Evolutionary conservation across 2,888 invertebrate genomes (phyloP), one percentile per base, ranked within the genome.

Genomic region (Cosmopolites sordidus): DNA sequence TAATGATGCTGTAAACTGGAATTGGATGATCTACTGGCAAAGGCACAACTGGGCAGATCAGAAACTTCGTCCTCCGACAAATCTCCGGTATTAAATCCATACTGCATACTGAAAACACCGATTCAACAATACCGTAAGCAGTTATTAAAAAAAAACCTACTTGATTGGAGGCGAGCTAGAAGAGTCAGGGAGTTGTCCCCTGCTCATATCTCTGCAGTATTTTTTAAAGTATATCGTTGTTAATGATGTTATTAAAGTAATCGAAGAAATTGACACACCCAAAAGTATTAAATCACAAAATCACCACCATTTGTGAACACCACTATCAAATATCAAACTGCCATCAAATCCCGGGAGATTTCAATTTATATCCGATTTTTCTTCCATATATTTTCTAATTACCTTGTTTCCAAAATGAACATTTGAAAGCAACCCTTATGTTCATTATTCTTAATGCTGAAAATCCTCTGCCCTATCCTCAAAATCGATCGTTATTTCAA

Each of bases 11-110:
- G 73, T 33, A 72, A 55, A 27, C 62, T 64, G 1, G 69, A 51
- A 48, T 64, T 69, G 4, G 66, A 61, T 11, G 65, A 55, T 76
- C 86, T 61, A 73, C 83, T 62, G 73, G 81, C 90, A 72, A 89
- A 91, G 51, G 89, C 86, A 71, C 91, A 91, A 37, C 89, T 89
- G 0, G 89, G 89, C 61, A 91, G 76, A 63, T 91, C 90, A 2
- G 82, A 75, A 11, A 87, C 80, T 66, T 82, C 73, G 68, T 84
- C 82, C 75, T 81, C 81, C 50, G 78, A 79, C 40, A 79, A 72
- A 58, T 81, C 80, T 46, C 72, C 75, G 44, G 72, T 71, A 57
- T 70, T 72, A 62, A 71, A 74, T 50, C 72, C 70, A 65, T 70
- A 74, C 58, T 73, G 74, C 66, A 73, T 66, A 64, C 73, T 73